phyloP scores from a whole-genome alignment of 2,888 invertebrate genomes.

The Eubasilissa splendida region DNA sequence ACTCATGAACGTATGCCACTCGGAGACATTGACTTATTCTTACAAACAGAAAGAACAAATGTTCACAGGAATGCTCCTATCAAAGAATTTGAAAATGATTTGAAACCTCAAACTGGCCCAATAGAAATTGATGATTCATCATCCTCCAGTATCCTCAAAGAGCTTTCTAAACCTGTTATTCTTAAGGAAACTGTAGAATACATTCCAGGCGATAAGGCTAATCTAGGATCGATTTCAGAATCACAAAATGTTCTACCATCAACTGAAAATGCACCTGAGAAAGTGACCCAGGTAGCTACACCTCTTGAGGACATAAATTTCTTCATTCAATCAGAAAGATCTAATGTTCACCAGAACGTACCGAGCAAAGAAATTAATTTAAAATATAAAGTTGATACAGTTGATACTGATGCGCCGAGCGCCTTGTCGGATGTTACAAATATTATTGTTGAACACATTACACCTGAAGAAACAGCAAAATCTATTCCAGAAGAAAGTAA shows the following conservation, averaged over 20 bases:
- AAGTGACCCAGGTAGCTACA: neutral
- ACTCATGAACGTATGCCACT: conserved; percentile 9
- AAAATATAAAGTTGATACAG: neutral
- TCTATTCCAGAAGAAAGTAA: neutral
- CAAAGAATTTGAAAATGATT: neutral
- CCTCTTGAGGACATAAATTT: neutral
- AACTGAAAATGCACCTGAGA: neutral
- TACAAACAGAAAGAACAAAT: conserved; percentile 52
- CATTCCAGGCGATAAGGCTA: neutral
- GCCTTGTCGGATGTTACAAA: neutral
- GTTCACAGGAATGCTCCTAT: conserved; percentile 6
- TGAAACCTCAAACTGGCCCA: neutral
- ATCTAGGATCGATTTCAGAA: neutral
- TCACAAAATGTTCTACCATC: neutral
- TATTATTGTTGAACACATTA: neutral
- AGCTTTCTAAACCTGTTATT: neutral
- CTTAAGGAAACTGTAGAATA: neutral
- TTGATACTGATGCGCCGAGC: neutral
- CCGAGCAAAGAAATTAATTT: neutral
- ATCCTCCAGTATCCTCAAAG: neutral
- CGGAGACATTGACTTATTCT: conserved; percentile 44
- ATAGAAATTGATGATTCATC: conserved; percentile 12
- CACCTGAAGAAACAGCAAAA: neutral
- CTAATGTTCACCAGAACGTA: conserved; percentile 27
- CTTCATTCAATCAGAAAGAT: conserved; percentile 27